Evolutionary conservation across 2,113 vertebrate genomes (phyloP).

Genomic region (Brachypodius melanocephalos): DNA sequence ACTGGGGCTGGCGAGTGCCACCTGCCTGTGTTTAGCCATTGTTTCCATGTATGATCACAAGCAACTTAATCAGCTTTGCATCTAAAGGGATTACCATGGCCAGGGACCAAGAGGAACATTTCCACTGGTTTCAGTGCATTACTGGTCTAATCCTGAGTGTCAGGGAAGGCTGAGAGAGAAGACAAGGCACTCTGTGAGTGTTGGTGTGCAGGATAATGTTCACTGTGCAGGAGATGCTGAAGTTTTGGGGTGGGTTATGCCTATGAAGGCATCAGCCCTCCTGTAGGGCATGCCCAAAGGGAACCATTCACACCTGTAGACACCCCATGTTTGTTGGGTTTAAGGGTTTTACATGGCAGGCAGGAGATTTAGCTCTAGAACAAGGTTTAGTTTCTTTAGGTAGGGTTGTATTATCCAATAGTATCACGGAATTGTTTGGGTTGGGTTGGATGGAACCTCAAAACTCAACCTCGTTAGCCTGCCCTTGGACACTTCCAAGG

Average conservation of each 20-base stretch:
- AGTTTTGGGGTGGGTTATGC: neutral
- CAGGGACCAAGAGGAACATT: neutral
- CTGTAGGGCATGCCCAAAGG: neutral
- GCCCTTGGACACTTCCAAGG: neutral
- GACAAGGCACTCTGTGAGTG: neutral
- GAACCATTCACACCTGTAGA: neutral
- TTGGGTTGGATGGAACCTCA: neutral
- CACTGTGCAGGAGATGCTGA: neutral
- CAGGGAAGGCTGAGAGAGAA: neutral
- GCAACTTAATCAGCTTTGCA: conserved; percentile 27
- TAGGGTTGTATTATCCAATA: neutral
- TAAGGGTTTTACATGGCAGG: neutral
- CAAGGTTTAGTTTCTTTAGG: neutral
- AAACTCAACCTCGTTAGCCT: neutral
- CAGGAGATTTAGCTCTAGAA: neutral
- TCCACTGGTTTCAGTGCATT: neutral
- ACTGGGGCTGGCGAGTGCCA: neutral
- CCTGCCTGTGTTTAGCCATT: neutral
- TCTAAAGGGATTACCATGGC: neutral
- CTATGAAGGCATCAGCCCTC: neutral
- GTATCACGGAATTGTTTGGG: neutral
- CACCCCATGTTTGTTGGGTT: accelerated
- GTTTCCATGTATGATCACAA: neutral
- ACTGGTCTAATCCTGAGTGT: neutral
- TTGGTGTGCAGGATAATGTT: accelerated